phyloP scores from a whole-genome alignment of 2,113 vertebrate genomes.

The Potamarius usumacintae region DNA sequence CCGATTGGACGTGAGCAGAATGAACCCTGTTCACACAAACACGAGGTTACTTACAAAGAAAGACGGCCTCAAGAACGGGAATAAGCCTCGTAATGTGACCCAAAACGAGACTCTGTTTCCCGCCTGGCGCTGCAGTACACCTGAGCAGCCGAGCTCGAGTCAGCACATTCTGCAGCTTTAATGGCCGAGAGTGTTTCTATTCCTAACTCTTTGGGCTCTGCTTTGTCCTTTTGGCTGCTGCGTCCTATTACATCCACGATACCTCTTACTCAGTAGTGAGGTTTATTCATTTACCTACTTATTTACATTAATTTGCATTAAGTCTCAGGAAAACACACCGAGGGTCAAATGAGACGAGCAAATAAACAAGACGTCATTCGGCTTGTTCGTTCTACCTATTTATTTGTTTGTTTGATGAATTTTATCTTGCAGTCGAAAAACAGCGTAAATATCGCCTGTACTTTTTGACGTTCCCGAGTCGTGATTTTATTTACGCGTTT shows the following conservation, averaged over 20 bases:
- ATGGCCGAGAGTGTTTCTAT: neutral
- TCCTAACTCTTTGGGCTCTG: neutral
- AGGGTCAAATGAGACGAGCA: constrained; percentile 21
- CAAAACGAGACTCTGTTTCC: constrained; percentile 40
- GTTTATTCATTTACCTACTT: constrained; percentile 16
- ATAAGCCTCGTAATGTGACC: neutral
- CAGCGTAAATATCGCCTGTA: neutral
- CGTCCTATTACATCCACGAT: neutral
- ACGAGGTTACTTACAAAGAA: too few species aligned
- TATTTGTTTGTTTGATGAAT: neutral
- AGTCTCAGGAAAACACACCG: constrained; percentile 13
- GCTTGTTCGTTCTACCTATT: neutral
- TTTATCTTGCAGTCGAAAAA: neutral
- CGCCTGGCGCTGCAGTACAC: constrained; percentile 21
- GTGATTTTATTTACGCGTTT: too few species aligned
- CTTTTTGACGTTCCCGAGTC: neutral
- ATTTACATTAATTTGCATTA: constrained; percentile 25
- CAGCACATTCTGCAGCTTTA: constrained; percentile 31
- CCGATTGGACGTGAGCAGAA: too few species aligned
- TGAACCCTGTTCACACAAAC: too few species aligned
- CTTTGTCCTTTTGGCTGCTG: neutral
- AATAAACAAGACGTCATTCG: neutral
- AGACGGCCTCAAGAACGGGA: too few species aligned
- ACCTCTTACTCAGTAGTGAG: neutral
- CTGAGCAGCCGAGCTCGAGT: constrained; percentile 29